A percentile compares a stretch with the other conserved stretches of the same genome.
Conservation (phyloP, 2,888 invertebrate species). For the Ophion ellenae region DNA sequence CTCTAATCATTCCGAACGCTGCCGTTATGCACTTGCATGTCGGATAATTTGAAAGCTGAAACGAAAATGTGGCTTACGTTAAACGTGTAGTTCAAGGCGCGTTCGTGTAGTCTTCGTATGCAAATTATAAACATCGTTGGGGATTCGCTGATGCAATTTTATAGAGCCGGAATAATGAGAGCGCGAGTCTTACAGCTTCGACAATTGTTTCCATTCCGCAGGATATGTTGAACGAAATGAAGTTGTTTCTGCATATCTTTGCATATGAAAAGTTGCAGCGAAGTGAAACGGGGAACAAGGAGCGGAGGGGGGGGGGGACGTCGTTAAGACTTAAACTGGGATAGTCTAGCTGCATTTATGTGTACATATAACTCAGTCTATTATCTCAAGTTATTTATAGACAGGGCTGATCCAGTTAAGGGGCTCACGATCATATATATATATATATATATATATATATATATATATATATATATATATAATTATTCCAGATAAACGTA, state of each 20-base stretch:
- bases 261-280: constrained; percentile 25
- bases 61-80: background rate
- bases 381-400: constrained; percentile 51
- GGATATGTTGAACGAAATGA: constrained; percentile 39
- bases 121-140: background rate
- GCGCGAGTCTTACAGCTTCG: constrained; percentile 5
- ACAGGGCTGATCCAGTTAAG: constrained; percentile 43
- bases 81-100: background rate
- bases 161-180: background rate
- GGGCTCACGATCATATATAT: constrained; percentile 18
- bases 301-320: background rate
- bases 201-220: background rate
- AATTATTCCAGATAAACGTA: constrained; percentile 21
- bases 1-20: too few relatives aligned
- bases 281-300: background rate
- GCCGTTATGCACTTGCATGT: background rate
- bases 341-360: background rate
- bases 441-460: too few relatives aligned
- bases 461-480: too few relatives aligned
- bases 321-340: constrained; percentile 17
- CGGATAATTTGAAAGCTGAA: background rate
- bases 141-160: background rate
- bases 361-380: constrained; percentile 28
- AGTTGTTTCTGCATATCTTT: constrained; percentile 56
- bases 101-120: background rate